These are phyloP conservation scores for Chromoteleia sp. DNA, from an alignment of 2,888 invertebrate species.

Conservation along the genomic window DNA sequence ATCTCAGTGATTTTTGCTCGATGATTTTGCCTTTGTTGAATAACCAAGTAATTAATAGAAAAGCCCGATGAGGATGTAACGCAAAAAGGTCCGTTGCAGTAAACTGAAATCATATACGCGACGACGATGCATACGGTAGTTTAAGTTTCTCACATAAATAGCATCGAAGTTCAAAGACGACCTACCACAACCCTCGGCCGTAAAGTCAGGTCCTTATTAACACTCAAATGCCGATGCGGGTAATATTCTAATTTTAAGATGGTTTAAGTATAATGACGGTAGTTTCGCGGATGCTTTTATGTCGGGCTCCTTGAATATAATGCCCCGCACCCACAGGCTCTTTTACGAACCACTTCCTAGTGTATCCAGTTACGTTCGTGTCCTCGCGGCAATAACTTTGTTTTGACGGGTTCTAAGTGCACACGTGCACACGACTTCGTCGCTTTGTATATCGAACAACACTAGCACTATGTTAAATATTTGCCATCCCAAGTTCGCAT, in stretches of 20 bases:
- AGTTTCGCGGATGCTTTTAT: conserved; percentile 61
- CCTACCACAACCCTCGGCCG: conserved; percentile 63
- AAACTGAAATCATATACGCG: conserved; percentile 45
- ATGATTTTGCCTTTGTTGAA: conserved; percentile 29
- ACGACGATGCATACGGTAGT: conserved; percentile 58
- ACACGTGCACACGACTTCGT: neutral
- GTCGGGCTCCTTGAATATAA: conserved; percentile 51
- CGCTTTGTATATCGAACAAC: conserved; percentile 27
- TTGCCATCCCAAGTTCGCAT: neutral
- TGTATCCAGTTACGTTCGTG: conserved; percentile 69
- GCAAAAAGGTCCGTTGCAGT: conserved; percentile 22
- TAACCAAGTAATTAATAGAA: conserved; percentile 53
- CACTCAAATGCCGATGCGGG: conserved; percentile 66
- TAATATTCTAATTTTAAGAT: conserved; percentile 70
- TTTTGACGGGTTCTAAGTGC: conserved; percentile 66
- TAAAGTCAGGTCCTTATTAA: conserved; percentile 70
- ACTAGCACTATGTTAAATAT: neutral
- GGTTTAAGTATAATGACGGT: conserved; percentile 63
- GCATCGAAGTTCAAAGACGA: conserved; percentile 55
- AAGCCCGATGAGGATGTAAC: conserved; percentile 22
- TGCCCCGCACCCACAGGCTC: conserved; percentile 56
- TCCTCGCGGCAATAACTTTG: conserved; percentile 73
- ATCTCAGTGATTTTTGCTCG: conserved; percentile 14
- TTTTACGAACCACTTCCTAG: conserved; percentile 63
- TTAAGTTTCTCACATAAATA: conserved; percentile 67